Base-by-base conservation (phyloP, 2,888 invertebrate genomes). In the Ptilodon capucinus region DNA sequence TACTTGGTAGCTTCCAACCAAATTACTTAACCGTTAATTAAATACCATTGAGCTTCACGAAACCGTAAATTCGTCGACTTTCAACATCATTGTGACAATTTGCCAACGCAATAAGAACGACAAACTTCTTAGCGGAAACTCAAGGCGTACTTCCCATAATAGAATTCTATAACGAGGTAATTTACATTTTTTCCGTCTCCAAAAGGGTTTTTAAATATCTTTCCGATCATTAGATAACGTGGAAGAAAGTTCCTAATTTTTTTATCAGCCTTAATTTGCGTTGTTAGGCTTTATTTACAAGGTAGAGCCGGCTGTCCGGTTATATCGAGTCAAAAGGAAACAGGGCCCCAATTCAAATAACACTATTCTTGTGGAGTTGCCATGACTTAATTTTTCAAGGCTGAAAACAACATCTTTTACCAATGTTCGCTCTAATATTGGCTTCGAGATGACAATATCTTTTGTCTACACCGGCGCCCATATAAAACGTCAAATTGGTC, bases 121-220 rank as follows among this genome's bases (percentile, higher is more conserved):
- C 16, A 43, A 52, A 42, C 53, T 51, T 51, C 48, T 46, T 44
- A 55, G 54, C 43, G 42, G 30, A 36, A 54, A 44, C 39, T 30
- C 34, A 50, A 42, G 34, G 44, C 40, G 51, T 5, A 25, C n/a
- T 28, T 11, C 11, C 28, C n/a, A 28, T n/a, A 28, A 28, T 28
- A 28, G n/a, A 28, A n/a, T 8, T 11, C 11, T 44, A 50, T 55
- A 55, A 58, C 48, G 55, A 60, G 54, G 54, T 46, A 51, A 67
- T 67, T 67, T 62, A 54, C 60, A 67, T 62, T 62, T 60, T 63
- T 55, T 14, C 11, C 47, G 39, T 39, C 39, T 34, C 41, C 43
- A 40, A 34, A 38, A 45, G 42, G 46, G 30, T 19, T 42, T 19
- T 36, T 32, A 44, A 28, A 46, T 51, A 50, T 42, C 38, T 41